Conservation (phyloP, 2,113 vertebrate genomes). For the Paramormyrops kingsleyae region DNA sequence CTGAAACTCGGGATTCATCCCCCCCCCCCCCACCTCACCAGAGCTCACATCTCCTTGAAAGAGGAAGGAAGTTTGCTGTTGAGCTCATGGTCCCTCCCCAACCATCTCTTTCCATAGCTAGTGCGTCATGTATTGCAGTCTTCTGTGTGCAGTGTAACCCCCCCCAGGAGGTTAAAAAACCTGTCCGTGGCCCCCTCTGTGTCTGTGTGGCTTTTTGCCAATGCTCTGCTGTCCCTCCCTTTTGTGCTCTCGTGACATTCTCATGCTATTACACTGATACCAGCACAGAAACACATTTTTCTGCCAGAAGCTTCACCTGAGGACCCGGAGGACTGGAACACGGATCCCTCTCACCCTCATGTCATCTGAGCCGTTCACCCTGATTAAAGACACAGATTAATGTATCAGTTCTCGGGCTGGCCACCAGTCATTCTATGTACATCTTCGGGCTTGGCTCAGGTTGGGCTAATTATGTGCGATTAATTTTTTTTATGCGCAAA, state of each 20-base stretch:
- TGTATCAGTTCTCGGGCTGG: not conserved
- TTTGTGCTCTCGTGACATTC: not conserved
- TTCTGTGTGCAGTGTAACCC: too few relatives aligned
- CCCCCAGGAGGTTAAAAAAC: too few relatives aligned
- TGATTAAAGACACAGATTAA: not conserved
- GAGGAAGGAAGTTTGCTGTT: not conserved
- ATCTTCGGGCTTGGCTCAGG: not conserved
- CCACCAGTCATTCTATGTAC: not conserved
- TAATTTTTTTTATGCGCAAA: not conserved
- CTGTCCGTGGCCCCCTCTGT: not conserved
- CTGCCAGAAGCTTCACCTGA: not conserved
- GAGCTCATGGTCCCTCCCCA: not conserved
- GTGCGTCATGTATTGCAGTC: not conserved
- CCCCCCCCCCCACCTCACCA: not conserved
- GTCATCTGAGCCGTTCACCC: not conserved
- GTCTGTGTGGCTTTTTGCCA: not conserved
- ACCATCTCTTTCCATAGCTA: not conserved
- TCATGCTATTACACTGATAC: not conserved
- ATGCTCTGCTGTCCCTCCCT: not conserved
- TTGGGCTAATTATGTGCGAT: not conserved
- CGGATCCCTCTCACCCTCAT: not conserved
- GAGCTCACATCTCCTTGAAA: not conserved
- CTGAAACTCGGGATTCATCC: constrained; percentile 46
- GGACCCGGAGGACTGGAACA: not conserved
- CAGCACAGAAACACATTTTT: not conserved